Conservation (phyloP, 2,888 invertebrate genomes). For the Gisinianus flammeolus region DNA sequence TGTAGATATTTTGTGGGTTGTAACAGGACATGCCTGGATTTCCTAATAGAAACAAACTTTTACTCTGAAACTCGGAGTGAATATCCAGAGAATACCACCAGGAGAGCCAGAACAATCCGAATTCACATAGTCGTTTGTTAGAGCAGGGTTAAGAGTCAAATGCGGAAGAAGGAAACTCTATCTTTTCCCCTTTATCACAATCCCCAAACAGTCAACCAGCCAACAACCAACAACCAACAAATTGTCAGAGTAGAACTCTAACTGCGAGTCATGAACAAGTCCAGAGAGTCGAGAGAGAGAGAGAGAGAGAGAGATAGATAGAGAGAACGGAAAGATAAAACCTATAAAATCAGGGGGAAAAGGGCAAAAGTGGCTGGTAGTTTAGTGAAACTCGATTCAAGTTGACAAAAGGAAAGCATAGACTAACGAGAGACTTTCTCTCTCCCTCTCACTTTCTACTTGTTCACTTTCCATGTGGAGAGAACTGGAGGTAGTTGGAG, state of each 20-base stretch:
- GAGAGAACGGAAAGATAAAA: too few species aligned
- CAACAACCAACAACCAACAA: too few species aligned
- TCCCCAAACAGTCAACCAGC: too few species aligned
- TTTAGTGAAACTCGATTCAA: background rate
- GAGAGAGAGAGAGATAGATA: too few species aligned
- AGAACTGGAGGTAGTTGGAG: background rate
- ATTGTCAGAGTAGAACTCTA: too few species aligned
- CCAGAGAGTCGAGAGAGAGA: too few species aligned
- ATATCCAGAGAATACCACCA: background rate
- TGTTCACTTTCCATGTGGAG: background rate
- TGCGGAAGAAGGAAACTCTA: too few species aligned
- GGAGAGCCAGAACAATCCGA: background rate
- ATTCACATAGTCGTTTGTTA: too few species aligned
- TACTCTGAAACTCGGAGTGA: background rate
- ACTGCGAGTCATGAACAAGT: too few species aligned
- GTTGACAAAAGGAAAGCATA: background rate
- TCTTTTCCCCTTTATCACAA: too few species aligned
- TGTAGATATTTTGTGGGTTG: background rate
- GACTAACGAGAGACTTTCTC: background rate
- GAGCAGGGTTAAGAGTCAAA: too few species aligned
- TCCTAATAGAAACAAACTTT: background rate
- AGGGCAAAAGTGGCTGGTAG: background rate
- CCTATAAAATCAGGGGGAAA: conserved; percentile 17
- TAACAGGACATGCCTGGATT: background rate
- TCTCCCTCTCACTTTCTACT: too few species aligned